Percentiles rank a stretch among this genome's conserved stretches.
Conservation (phyloP, 2,113 vertebrate genomes). For the Gulo gulo region DNA sequence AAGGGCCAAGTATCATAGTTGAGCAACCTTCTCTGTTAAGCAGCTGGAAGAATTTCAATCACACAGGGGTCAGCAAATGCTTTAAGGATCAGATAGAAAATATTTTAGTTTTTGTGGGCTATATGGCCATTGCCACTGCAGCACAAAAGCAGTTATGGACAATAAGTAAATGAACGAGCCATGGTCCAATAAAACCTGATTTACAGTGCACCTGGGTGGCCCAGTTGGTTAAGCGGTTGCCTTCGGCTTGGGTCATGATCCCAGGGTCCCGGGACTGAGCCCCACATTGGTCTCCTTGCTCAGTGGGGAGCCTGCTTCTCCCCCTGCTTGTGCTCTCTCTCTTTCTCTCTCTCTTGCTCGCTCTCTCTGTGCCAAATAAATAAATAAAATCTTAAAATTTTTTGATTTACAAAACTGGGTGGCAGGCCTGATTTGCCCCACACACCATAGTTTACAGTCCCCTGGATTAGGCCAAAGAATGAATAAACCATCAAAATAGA, state of each 20-base stretch:
- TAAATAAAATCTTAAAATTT: no score
- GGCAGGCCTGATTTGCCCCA: not conserved
- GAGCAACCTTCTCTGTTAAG: not conserved
- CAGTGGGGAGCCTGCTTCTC: no score
- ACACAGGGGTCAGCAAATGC: not conserved
- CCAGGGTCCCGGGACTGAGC: no score
- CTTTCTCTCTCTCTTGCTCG: no score
- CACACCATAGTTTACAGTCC: not conserved
- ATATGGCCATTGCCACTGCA: not conserved
- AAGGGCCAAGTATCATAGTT: not conserved
- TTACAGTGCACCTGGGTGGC: not conserved
- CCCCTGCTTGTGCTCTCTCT: no score
- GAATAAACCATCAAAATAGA: not conserved
- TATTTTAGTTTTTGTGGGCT: not conserved
- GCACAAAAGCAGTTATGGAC: not conserved
- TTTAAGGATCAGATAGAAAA: not conserved
- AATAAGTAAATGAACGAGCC: not conserved
- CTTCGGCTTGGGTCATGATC: no score
- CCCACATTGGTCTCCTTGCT: no score
- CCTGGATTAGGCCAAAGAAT: not conserved
- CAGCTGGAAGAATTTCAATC: not conserved
- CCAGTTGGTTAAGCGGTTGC: no score
- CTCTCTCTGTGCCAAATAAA: no score
- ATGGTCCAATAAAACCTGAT: not conserved
- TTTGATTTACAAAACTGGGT: not conserved